Percentiles rank a stretch among this genome's conserved stretches.
Evolutionary conservation across 1,140 invertebrate species (phyloP).

Genomic region (Globodera ellingtonae): DNA sequence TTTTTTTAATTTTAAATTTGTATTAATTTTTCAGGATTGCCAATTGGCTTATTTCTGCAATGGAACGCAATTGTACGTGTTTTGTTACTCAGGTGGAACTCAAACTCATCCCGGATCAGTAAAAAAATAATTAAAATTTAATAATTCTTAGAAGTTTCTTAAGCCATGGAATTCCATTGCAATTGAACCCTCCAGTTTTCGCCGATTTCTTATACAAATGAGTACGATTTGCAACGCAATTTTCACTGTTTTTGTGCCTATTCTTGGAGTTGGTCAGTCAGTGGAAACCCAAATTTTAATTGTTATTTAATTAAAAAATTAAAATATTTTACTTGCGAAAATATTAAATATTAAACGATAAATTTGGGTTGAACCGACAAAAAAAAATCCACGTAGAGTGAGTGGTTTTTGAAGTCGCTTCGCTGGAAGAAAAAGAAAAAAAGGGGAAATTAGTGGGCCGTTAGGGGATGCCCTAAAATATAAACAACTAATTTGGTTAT

Average conservation of each 20-base stretch:
- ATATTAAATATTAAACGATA: too few species aligned
- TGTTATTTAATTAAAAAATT: not conserved
- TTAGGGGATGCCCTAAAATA: too few species aligned
- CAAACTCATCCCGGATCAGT: slow-evolving; percentile 43
- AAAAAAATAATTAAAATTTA: slow-evolving; percentile 14
- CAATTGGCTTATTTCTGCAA: slow-evolving; percentile 60
- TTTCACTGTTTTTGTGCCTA: slow-evolving; percentile 62
- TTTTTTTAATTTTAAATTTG: not conserved
- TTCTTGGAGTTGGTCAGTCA: slow-evolving; percentile 48
- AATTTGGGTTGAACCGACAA: too few species aligned
- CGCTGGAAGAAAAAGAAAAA: too few species aligned
- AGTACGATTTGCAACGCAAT: slow-evolving; percentile 63
- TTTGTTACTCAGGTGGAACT: slow-evolving; percentile 59
- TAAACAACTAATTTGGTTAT: too few species aligned
- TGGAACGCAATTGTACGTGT: slow-evolving; percentile 57
- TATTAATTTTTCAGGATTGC: slow-evolving; percentile 46
- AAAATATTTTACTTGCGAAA: too few species aligned
- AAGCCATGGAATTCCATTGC: slow-evolving; percentile 26
- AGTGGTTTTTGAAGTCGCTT: too few species aligned
- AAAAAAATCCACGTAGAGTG: not conserved
- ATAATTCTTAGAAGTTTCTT: not conserved
- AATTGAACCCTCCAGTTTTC: slow-evolving; percentile 34
- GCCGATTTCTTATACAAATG: slow-evolving; percentile 49
- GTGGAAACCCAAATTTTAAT: too few species aligned
- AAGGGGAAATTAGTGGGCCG: too few species aligned